A percentile compares a stretch with the other conserved stretches of the same genome.
Evolutionary conservation across 2,888 invertebrate species (phyloP).

Genomic region (Cosmorhoe ocellata): DNA sequence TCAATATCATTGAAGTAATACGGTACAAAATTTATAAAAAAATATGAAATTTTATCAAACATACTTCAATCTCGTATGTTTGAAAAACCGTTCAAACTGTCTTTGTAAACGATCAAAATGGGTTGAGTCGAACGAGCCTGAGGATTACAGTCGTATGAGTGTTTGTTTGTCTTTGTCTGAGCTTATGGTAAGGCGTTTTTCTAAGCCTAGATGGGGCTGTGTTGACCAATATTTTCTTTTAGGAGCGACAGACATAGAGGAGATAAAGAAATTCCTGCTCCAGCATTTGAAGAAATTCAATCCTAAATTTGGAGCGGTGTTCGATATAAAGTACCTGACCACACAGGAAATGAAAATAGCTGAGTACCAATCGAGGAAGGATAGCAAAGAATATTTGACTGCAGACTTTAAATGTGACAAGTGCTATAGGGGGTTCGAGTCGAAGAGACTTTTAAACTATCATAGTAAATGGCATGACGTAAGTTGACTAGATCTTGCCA

Average conservation of each 20-base stretch:
- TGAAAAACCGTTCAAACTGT: too few relatives aligned
- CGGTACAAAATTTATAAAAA: too few relatives aligned
- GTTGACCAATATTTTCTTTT: too few relatives aligned
- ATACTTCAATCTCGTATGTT: too few relatives aligned
- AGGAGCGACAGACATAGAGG: neutral
- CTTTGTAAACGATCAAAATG: too few relatives aligned
- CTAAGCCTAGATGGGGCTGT: too few relatives aligned
- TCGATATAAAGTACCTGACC: constrained; percentile 2
- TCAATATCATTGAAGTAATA: too few relatives aligned
- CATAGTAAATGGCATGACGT: constrained; percentile 11
- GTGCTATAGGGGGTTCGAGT: neutral
- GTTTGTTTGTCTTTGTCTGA: too few relatives aligned
- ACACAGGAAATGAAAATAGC: constrained; percentile 3
- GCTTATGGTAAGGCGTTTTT: too few relatives aligned
- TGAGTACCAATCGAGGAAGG: constrained; percentile 2
- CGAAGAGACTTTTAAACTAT: neutral
- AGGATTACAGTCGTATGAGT: too few relatives aligned
- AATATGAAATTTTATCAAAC: too few relatives aligned
- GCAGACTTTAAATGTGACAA: constrained; percentile 4
- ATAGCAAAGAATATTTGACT: neutral
- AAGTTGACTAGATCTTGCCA: neutral
- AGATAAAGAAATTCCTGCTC: neutral
- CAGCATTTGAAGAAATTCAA: neutral
- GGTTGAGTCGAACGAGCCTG: too few relatives aligned
- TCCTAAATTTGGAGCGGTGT: constrained; percentile 4